Conservation (phyloP, 2,888 invertebrate genomes). For the Acanthosoma haemorrhoidale region DNA sequence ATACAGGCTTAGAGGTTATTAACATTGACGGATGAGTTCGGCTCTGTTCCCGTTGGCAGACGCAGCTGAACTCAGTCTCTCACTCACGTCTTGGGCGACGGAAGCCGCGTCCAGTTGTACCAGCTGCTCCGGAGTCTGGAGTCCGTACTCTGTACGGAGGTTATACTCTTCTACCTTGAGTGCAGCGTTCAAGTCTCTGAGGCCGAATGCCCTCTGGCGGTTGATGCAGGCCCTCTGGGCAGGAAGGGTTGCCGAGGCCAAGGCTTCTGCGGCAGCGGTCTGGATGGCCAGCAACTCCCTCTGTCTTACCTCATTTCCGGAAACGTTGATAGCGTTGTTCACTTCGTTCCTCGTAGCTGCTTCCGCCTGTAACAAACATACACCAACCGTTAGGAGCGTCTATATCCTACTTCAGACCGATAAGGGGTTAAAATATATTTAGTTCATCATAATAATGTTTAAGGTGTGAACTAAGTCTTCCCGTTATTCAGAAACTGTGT, state of each 20-base stretch:
- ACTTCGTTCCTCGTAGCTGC: neutral
- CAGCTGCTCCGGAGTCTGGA: neutral
- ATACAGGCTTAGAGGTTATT: no score
- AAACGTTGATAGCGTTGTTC: neutral
- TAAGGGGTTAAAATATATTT: no score
- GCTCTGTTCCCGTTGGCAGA: neutral
- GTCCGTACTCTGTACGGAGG: no score
- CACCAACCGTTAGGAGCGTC: no score
- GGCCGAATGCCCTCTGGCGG: neutral
- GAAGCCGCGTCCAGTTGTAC: neutral
- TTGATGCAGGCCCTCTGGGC: neutral
- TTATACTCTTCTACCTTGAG: no score
- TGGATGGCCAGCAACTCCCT: neutral
- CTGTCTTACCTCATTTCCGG: neutral
- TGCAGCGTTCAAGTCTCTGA: neutral
- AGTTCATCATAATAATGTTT: no score
- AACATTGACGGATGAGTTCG: neutral
- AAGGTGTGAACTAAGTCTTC: no score
- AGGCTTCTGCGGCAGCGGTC: neutral
- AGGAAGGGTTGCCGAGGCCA: neutral
- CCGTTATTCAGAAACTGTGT: no score
- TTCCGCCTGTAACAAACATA: neutral
- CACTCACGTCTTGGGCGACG: neutral
- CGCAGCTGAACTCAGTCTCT: neutral
- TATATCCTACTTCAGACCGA: no score